A percentile compares a stretch with the other conserved stretches of the same genome.
Evolutionary conservation across 2,888 invertebrate species (phyloP).

Genomic region (Cordylochernes scorpioides): DNA sequence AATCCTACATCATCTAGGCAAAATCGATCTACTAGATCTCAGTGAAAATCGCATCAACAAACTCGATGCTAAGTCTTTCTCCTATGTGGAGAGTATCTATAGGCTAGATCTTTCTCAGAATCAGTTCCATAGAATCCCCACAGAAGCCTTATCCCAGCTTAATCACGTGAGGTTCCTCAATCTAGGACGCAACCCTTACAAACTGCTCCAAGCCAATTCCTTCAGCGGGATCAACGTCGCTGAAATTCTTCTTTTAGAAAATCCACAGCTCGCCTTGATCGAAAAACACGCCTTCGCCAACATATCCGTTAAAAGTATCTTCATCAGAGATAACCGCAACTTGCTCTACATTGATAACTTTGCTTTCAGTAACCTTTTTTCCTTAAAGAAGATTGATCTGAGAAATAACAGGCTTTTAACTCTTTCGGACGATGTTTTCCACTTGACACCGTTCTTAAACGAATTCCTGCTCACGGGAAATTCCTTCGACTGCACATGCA

Average conservation of each 20-base stretch:
- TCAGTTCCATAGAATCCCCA: conserved; percentile 13
- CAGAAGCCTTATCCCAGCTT: conserved; percentile 11
- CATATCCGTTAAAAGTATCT: conserved; percentile 10
- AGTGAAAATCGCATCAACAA: conserved; percentile 7
- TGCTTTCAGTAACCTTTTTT: conserved; percentile 12
- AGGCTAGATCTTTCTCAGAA: conserved; percentile 13
- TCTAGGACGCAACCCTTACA: conserved; percentile 14
- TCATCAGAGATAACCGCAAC: conserved; percentile 13
- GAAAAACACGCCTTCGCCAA: conserved; percentile 11
- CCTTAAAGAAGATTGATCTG: conserved; percentile 12
- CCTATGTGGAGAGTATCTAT: conserved; percentile 12
- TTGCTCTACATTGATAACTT: conserved; percentile 14
- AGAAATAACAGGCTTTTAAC: conserved; percentile 13
- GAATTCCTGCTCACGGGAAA: conserved; percentile 13
- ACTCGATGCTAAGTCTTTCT: conserved; percentile 14
- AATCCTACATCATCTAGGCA: not conserved
- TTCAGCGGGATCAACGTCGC: conserved; percentile 11
- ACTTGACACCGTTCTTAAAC: conserved; percentile 4
- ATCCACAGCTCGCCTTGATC: conserved; percentile 10
- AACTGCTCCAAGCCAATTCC: conserved; percentile 9
- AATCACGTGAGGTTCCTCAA: conserved; percentile 11
- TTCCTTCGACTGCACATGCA: conserved; percentile 16
- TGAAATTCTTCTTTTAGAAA: conserved; percentile 12
- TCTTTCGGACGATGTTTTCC: conserved; percentile 12
- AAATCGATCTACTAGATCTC: conserved; percentile 1